Percentiles rank a stretch among this genome's conserved stretches.
These are phyloP conservation scores for Macrosiphum euphorbiae DNA, from an alignment of 2,888 invertebrate species.

Conservation along the genomic window DNA sequence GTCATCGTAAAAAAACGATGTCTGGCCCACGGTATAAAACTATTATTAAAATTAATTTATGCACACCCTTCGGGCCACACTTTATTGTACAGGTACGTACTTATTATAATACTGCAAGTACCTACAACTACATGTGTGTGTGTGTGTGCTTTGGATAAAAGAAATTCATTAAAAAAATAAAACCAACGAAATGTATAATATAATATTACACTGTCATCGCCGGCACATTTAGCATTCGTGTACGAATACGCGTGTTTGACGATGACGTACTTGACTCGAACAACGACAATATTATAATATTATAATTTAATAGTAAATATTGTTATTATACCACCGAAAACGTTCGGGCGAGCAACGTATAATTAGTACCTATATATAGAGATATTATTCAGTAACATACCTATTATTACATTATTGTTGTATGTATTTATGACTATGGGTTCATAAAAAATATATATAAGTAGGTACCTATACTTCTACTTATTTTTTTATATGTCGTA, in stretches of 20 bases:
- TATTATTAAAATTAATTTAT: constrained; percentile 20
- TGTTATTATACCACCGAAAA: not conserved
- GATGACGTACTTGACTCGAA: not conserved
- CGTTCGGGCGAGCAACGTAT: not conserved
- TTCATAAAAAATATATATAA: not conserved
- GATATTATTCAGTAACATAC: not conserved
- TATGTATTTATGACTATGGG: not conserved
- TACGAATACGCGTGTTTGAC: no score
- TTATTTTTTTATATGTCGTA: not conserved
- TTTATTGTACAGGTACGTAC: not conserved
- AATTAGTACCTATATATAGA: not conserved
- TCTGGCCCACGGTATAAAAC: not conserved
- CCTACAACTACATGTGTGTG: not conserved
- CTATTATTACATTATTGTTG: not conserved
- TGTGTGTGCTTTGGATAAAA: not conserved
- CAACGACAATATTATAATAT: not conserved
- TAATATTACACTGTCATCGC: not conserved
- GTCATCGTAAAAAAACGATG: not conserved
- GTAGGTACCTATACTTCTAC: not conserved
- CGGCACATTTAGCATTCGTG: not conserved
- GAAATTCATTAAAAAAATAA: not conserved
- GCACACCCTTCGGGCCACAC: constrained; percentile 3
- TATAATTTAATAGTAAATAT: not conserved
- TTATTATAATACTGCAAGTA: not conserved
- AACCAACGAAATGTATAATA: not conserved